A percentile compares a stretch with the other conserved stretches of the same genome.
phyloP scores from a whole-genome alignment of 2,113 vertebrate species.

The Alligator mississippiensis region DNA sequence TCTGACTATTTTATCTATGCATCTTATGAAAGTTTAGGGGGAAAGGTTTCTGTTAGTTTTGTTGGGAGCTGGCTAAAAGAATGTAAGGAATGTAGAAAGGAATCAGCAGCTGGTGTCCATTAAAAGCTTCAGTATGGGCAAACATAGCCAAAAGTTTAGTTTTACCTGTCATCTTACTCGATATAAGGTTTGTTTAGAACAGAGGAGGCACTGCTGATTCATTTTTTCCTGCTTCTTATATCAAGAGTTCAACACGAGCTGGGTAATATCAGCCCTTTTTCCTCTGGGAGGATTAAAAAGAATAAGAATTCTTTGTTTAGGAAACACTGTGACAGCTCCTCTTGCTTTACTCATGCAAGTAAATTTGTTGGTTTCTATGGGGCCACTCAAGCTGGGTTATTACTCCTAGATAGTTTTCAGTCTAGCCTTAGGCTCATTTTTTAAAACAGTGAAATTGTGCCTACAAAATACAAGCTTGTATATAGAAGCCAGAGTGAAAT shows the following conservation, averaged over 20 bases:
- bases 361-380: neutral
- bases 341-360: neutral
- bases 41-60: slow-evolving; percentile 63
- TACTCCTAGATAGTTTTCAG: neutral
- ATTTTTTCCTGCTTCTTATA: neutral
- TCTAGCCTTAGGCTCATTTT: neutral
- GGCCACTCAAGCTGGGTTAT: neutral
- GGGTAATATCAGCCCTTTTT: neutral
- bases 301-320: slow-evolving; percentile 19
- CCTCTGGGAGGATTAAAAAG: slow-evolving; percentile 4
- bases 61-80: slow-evolving; percentile 44
- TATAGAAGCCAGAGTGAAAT: neutral
- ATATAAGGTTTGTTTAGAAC: neutral
- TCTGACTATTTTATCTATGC: slow-evolving; percentile 51
- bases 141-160: neutral
- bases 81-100: slow-evolving; percentile 62
- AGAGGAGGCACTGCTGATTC: neutral
- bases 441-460: neutral
- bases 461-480: accelerated
- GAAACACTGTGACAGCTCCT: neutral
- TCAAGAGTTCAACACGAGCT: neutral
- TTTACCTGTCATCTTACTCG: slow-evolving; percentile 27
- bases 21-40: slow-evolving; percentile 43
- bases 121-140: slow-evolving; percentile 17
- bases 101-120: slow-evolving; percentile 66